Evolutionary conservation across 1,140 invertebrate genomes (phyloP).

Genomic region (Calliopsis andreniformis): DNA sequence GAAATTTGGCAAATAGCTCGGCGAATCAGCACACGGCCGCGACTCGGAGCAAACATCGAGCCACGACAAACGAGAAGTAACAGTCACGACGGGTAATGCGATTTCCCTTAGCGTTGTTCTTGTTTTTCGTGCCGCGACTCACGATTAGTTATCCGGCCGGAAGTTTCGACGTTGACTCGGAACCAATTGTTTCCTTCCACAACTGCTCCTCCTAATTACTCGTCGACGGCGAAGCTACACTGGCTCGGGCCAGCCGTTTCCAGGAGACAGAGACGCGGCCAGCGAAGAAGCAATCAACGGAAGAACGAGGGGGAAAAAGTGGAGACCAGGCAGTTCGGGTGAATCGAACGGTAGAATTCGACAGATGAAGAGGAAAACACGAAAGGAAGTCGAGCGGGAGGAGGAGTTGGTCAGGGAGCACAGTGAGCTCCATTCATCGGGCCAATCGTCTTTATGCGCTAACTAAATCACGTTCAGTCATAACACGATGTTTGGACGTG

Average conservation of each 20-base stretch:
- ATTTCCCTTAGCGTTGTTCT: constrained; percentile 7
- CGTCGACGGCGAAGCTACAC: constrained; percentile 46
- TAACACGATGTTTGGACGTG: constrained; percentile 1
- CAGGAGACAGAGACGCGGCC: constrained; percentile 40
- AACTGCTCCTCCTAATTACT: constrained; percentile 65
- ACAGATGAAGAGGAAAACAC: constrained; percentile 23
- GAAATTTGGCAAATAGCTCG: neutral
- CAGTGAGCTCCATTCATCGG: neutral
- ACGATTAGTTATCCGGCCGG: constrained; percentile 55
- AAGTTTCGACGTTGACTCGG: constrained; percentile 55
- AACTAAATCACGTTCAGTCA: constrained; percentile 29
- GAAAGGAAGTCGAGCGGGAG: neutral
- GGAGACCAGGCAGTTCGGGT: neutral
- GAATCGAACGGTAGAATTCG: constrained; percentile 58
- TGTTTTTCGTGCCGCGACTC: constrained; percentile 21
- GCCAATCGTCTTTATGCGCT: neutral
- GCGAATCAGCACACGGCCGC: neutral
- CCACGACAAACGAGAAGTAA: constrained; percentile 33
- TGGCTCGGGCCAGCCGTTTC: constrained; percentile 15
- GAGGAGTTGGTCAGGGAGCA: constrained; percentile 5
- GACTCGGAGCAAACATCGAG: neutral
- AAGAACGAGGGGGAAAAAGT: constrained; percentile 23
- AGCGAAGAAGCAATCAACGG: constrained; percentile 60
- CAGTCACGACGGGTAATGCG: constrained; percentile 37
- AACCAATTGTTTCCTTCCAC: constrained; percentile 65